Evolutionary conservation across 2,888 invertebrate species (phyloP), one percentile per base, ranked within the genome.

Genomic region (Villa cingulata): DNA sequence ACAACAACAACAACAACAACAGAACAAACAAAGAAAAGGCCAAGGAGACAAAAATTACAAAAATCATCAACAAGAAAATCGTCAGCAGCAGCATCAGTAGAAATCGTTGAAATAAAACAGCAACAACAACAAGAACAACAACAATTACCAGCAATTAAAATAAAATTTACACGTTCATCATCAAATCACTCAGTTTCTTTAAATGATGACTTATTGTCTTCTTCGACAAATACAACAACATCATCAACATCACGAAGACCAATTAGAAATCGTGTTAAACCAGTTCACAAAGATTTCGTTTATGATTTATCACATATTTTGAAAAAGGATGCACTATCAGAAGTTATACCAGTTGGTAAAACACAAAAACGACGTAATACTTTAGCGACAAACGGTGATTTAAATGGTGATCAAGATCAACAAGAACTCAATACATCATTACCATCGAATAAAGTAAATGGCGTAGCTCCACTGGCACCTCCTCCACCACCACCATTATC

Each of bases 241-340:
- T 27, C 48, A 37, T 34, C 42, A n/a, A 45, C 45, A 34, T 34
- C 62, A 20, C 65, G 62, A 45, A 70, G 80, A 53, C 81, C 82
- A 2, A 74, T 78, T 15, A 72, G 83, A 37, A 80, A 80, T 62
- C 76, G 78, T 53, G 72, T 77, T 1, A 81, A 78, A 62, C 74
- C 75, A 10, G 74, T 77, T 53, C 74, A 78, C 59, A 79, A 78
- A 58, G 83, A 84, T 66, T 83, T 83, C 61, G 77, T 83, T 55
- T 83, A 83, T 59, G 83, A 83, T 66, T 66, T 81, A 53, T 76
- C 78, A 4, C 74, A 73, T 64, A 62, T 76, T 46, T 60, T 75
- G 36, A 76, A 75, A 46, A 57, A 60, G 1, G 66, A 64, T 49
- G 55, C 51, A 53, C 34, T 51, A 2, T 52, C 27, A 18, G 34